Evolutionary conservation across 2,113 vertebrate species (phyloP), one percentile per base, ranked within the genome.

Genomic region (Rhodinocichla rosea): DNA sequence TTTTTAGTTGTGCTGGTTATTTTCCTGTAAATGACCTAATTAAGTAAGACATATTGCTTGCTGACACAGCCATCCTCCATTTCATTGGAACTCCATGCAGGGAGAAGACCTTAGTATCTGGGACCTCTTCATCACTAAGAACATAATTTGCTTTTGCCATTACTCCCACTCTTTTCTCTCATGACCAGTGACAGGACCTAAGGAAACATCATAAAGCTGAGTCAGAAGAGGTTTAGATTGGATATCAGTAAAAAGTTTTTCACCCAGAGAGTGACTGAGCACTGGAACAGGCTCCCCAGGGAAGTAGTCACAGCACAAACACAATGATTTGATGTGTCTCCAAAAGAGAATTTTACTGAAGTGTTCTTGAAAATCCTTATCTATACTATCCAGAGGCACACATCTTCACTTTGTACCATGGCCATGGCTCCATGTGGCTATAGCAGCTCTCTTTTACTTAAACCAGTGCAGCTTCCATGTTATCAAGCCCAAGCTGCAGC

Each of bases 231-330:
- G 26, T 63, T 76, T 49, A 62, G 21, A 15, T 11, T 69, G 49
- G 40, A 23, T 62, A 40, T 35, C 26, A 42, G 26, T 27, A 42
- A 55, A 42, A 83, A 3, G 18, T 14, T 69, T 55, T 62, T 63
- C 49, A 56, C 10, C 4, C 32, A 28, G 26, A 49, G 26, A 0
- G 0, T 42, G 26, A 7, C 0, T 13, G 17, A 42, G 26, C 26
- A 28, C 26, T 27, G n/a, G 30, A 40, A 55, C 14, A 83, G 15
- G 30, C 11, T 69, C 2, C 47, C 9, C 30, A 47, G 21, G 40
- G 30, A 53, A 40, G 8, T 9, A 53, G 24, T 40, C 30, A 40
- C 24, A 62, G 35, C 47, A 69, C 15, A 67, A 87, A n/a, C 9
- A 28, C 30, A 80, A 65, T 71, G 2, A 68, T 75, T 30, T 81